Evolutionary conservation across 1,140 invertebrate species (phyloP).

Genomic region (Liolophura sinensis): DNA sequence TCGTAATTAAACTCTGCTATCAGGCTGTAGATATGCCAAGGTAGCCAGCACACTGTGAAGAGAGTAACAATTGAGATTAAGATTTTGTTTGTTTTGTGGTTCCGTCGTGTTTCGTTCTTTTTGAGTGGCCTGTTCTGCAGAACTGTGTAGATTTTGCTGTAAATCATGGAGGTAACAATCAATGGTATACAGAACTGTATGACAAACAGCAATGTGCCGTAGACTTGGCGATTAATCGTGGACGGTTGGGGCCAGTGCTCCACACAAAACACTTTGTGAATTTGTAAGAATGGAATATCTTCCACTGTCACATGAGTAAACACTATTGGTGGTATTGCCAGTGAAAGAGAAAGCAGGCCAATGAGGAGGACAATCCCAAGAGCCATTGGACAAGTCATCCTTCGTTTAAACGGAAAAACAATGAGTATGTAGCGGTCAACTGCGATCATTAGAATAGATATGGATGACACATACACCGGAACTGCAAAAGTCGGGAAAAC

Average conservation of each 20-base stretch:
- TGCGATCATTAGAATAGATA: slow-evolving; percentile 73
- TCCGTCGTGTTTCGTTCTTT: slow-evolving; percentile 61
- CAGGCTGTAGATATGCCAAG: slow-evolving; percentile 52
- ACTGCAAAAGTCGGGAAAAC: slow-evolving; percentile 59
- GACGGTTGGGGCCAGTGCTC: slow-evolving; percentile 43
- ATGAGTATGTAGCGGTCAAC: slow-evolving; percentile 71
- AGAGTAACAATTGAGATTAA: slow-evolving; percentile 93
- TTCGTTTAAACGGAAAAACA: slow-evolving; percentile 63
- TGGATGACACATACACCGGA: slow-evolving; percentile 71
- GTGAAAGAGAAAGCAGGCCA: slow-evolving; percentile 35
- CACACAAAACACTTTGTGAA: slow-evolving; percentile 40
- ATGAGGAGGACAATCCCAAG: slow-evolving; percentile 34
- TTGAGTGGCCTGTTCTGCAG: slow-evolving; percentile 43
- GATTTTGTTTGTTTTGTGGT: slow-evolving; percentile 80
- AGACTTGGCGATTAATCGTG: slow-evolving; percentile 27
- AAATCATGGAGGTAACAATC: slow-evolving; percentile 40
- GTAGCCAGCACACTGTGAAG: slow-evolving; percentile 80
- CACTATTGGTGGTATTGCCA: slow-evolving; percentile 49
- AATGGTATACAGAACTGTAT: slow-evolving; percentile 53
- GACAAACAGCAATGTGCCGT: slow-evolving; percentile 43
- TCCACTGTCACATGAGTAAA: slow-evolving; percentile 35
- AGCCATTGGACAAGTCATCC: slow-evolving; percentile 44
- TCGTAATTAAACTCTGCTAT: slow-evolving; percentile 40
- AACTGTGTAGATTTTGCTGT: slow-evolving; percentile 46
- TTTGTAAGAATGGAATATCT: slow-evolving; percentile 22